A percentile compares a stretch with the other conserved stretches of the same genome.
phyloP scores from a whole-genome alignment of 2,888 invertebrate species.

The Octodonta nipae region DNA sequence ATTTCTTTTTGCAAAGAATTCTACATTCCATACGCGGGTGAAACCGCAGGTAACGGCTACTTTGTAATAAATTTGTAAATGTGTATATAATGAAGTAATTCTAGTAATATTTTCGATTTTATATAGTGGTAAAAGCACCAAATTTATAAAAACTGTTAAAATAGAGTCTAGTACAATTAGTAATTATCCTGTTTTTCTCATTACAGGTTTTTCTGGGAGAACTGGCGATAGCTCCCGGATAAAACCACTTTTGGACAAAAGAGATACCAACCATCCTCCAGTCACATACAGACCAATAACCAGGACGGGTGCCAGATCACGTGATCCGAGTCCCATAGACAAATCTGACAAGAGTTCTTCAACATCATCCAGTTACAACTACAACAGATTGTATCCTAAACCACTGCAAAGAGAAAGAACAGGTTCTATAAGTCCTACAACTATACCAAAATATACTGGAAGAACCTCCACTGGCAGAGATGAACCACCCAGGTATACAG shows the following conservation, averaged over 20 bases:
- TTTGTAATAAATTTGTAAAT: no score
- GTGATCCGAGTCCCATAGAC: constrained; percentile 44
- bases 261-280: constrained; percentile 34
- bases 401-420: constrained; percentile 28
- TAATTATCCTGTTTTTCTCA: neutral
- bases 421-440: constrained; percentile 24
- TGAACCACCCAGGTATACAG: constrained; percentile 17
- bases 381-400: constrained; percentile 41
- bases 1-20: no score
- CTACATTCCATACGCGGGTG: no score
- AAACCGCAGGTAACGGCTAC: no score
- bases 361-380: constrained; percentile 34
- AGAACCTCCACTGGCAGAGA: constrained; percentile 20
- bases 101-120: no score
- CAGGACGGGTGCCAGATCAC: constrained; percentile 31
- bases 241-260: constrained; percentile 28
- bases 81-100: no score
- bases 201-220: constrained; percentile 12
- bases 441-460: constrained; percentile 22
- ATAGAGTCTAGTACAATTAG: no score
- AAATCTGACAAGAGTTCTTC: constrained; percentile 34
- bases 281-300: constrained; percentile 37
- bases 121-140: no score
- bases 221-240: constrained; percentile 14
- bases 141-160: no score